A percentile compares a stretch with the other conserved stretches of the same genome.
Evolutionary conservation across 2,888 invertebrate genomes (phyloP).

Genomic region (Euphydryas editha): DNA sequence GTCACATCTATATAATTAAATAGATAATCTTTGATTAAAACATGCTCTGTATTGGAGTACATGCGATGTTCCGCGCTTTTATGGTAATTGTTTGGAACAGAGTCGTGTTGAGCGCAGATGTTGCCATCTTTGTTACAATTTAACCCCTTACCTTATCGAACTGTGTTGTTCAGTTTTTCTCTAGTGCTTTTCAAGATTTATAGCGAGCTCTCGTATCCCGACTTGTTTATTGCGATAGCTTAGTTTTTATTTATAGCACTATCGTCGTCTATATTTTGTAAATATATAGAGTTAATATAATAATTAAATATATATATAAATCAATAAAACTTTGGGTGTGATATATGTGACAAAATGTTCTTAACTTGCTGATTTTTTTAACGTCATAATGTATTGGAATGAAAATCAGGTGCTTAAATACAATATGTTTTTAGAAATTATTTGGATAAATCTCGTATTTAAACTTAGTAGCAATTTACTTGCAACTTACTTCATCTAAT

Average conservation of each 20-base stretch:
- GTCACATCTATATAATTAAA: conserved; percentile 8
- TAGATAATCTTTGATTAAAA: conserved; percentile 40
- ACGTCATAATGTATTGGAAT: no score
- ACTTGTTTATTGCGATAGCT: not conserved
- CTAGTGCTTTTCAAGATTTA: conserved; percentile 17
- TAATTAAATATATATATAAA: no score
- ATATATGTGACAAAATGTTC: no score
- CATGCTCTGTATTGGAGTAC: conserved; percentile 39
- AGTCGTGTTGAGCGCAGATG: conserved; percentile 50
- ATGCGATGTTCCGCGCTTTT: conserved; percentile 51
- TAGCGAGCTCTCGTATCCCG: conserved; percentile 7
- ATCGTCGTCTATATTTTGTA: not conserved
- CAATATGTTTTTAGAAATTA: no score
- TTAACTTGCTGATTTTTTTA: no score
- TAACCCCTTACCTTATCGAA: conserved; percentile 48
- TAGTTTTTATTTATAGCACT: not conserved
- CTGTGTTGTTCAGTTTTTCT: conserved; percentile 25
- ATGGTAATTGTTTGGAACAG: conserved; percentile 60
- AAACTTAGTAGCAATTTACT: no score
- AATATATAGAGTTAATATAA: not conserved
- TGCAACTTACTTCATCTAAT: no score
- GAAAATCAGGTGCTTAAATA: no score
- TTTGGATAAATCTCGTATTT: no score
- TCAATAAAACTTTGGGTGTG: no score
- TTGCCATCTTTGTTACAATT: conserved; percentile 51